These are phyloP conservation scores for Thumatha senex DNA, from an alignment of 2,888 invertebrate species.

Conservation along the genomic window DNA sequence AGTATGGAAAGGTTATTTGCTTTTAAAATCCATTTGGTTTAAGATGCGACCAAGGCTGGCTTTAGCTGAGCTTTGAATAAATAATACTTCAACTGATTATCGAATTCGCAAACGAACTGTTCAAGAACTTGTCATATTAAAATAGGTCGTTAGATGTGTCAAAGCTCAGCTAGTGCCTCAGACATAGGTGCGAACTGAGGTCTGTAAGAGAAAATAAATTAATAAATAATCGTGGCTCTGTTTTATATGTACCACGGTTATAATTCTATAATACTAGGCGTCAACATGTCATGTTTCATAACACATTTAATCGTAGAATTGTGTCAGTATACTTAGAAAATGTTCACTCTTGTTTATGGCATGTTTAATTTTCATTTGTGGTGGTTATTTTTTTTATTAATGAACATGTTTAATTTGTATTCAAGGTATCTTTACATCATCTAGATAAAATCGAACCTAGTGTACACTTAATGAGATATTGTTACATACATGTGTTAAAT, in stretches of 20 bases:
- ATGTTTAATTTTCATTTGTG: slow-evolving; percentile 48
- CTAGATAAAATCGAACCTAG: slow-evolving; percentile 23
- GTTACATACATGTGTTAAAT: slow-evolving; percentile 4
- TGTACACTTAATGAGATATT: slow-evolving; percentile 18
- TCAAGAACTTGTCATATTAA: neutral
- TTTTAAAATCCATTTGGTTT: slow-evolving; percentile 40
- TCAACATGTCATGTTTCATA: slow-evolving; percentile 52
- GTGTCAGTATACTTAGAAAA: slow-evolving; percentile 58
- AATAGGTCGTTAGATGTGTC: slow-evolving; percentile 8
- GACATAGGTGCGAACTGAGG: slow-evolving; percentile 42
- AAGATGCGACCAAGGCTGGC: slow-evolving; percentile 39
- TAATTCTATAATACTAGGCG: slow-evolving; percentile 39
- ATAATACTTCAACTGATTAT: neutral
- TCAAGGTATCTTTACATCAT: slow-evolving; percentile 32
- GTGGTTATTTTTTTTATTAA: slow-evolving; percentile 34
- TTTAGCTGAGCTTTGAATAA: slow-evolving; percentile 45
- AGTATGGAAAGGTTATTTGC: slow-evolving; percentile 39
- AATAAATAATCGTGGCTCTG: slow-evolving; percentile 39
- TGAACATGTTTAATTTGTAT: slow-evolving; percentile 28
- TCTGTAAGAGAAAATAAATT: slow-evolving; percentile 37
- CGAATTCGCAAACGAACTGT: neutral
- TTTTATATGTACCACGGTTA: slow-evolving; percentile 32
- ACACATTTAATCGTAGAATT: slow-evolving; percentile 61
- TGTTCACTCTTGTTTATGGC: slow-evolving; percentile 50
- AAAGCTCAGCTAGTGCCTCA: slow-evolving; percentile 49